phyloP scores from a whole-genome alignment of 2,113 vertebrate genomes.

The Eclectus roratus region DNA sequence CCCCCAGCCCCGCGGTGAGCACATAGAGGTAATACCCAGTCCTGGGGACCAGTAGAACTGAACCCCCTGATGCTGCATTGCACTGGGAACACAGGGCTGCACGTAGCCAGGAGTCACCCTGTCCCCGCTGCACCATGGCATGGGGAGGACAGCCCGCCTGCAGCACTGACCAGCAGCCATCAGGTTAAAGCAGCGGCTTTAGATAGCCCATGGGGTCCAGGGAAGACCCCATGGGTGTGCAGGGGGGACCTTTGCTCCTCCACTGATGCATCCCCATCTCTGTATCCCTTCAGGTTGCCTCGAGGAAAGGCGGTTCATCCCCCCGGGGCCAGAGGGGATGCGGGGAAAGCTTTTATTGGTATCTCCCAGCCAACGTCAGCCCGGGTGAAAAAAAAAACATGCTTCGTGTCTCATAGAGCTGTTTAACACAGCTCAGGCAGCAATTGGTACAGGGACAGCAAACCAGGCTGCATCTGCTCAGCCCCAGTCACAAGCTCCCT shows the following conservation, averaged over 20 bases:
- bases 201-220: background rate
- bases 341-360: conserved; percentile 60
- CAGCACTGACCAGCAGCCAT: background rate
- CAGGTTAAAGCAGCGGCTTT: background rate
- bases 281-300: conserved; percentile 20
- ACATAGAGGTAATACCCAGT: background rate
- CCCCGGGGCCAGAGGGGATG: background rate
- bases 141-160: background rate
- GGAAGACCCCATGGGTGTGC: background rate
- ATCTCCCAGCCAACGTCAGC: conserved; percentile 59
- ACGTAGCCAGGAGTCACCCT: rapidly evolving
- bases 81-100: background rate
- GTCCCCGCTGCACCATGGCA: rapidly evolving
- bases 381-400: background rate
- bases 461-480: conserved; percentile 53
- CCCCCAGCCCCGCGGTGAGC: background rate
- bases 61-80: background rate
- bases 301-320: background rate
- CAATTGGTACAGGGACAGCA: conserved; percentile 49
- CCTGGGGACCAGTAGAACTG: background rate
- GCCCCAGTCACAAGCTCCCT: conserved; percentile 28
- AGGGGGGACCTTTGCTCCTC: background rate
- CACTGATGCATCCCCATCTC: background rate
- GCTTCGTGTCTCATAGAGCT: conserved; percentile 20
- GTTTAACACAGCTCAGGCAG: conserved; percentile 56